Evolutionary conservation across 2,113 vertebrate genomes (phyloP).

Genomic region (Peromyscus californicus): DNA sequence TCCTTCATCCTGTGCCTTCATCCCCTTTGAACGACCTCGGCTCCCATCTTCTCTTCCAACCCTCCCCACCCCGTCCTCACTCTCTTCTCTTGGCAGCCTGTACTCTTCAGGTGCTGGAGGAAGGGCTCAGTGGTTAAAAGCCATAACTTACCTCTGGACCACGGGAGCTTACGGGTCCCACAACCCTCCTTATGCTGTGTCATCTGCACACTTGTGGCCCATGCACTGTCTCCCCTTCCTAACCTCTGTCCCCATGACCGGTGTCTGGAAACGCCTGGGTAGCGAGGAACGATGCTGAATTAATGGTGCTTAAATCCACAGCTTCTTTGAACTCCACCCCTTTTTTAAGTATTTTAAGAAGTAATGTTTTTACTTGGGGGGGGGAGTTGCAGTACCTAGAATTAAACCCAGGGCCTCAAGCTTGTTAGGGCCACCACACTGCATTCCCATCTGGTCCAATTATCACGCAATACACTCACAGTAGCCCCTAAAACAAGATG

Average conservation of each 20-base stretch:
- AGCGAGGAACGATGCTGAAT: background rate
- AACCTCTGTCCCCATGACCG: background rate
- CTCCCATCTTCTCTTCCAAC: too few relatives aligned
- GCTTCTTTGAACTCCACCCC: background rate
- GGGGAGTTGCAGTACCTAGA: too few relatives aligned
- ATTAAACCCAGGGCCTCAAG: background rate
- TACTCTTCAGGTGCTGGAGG: too few relatives aligned
- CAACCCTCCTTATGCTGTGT: background rate
- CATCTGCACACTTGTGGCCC: background rate
- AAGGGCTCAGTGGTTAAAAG: too few relatives aligned
- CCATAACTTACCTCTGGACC: too few relatives aligned
- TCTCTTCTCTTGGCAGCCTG: too few relatives aligned
- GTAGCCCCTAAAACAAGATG: background rate
- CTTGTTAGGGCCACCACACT: background rate
- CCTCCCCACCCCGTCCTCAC: too few relatives aligned
- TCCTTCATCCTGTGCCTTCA: too few relatives aligned
- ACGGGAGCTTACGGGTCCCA: background rate
- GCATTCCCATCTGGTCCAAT: background rate
- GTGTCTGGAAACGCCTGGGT: background rate
- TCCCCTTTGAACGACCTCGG: too few relatives aligned
- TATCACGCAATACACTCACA: constrained; percentile 15
- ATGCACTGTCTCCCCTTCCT: background rate
- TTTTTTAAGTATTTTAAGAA: background rate
- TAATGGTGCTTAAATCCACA: background rate
- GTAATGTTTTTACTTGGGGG: background rate